A percentile compares a stretch with the other conserved stretches of the same genome.
Conservation (phyloP, 2,888 invertebrate species). For the Hypomecis punctinalis region DNA sequence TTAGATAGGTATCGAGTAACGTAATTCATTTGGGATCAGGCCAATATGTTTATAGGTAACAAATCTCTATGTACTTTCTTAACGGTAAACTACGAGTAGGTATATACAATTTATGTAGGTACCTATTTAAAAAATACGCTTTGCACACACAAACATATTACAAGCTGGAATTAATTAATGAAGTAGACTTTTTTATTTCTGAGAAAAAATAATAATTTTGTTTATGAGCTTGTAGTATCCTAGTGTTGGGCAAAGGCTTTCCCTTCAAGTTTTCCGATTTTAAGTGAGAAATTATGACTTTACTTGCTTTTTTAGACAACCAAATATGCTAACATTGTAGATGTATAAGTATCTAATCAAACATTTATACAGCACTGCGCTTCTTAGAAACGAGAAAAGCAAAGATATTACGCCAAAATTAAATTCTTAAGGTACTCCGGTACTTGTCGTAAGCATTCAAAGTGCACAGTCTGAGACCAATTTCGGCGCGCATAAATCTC, state of each 20-base stretch:
- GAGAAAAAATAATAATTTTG: neutral
- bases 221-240: no score
- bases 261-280: neutral
- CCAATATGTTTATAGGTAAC: slow-evolving; percentile 36
- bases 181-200: no score
- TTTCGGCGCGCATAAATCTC: slow-evolving; percentile 55
- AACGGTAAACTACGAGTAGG: no score
- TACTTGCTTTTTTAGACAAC: no score
- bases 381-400: slow-evolving; percentile 33
- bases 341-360: neutral
- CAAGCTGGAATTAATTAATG: no score
- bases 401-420: slow-evolving; percentile 58
- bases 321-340: neutral
- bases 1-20: slow-evolving; percentile 38
- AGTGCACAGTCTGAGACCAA: slow-evolving; percentile 58
- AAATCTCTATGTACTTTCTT: slow-evolving; percentile 25
- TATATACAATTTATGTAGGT: no score
- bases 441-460: slow-evolving; percentile 59
- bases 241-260: neutral
- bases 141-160: no score
- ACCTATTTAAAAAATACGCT: no score
- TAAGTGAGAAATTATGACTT: neutral
- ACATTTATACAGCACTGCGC: neutral
- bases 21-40: slow-evolving; percentile 41
- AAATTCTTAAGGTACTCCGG: slow-evolving; percentile 56